These are phyloP conservation scores for Tupiocoris notatus DNA, from an alignment of 2,888 invertebrate species.

Conservation along the genomic window DNA sequence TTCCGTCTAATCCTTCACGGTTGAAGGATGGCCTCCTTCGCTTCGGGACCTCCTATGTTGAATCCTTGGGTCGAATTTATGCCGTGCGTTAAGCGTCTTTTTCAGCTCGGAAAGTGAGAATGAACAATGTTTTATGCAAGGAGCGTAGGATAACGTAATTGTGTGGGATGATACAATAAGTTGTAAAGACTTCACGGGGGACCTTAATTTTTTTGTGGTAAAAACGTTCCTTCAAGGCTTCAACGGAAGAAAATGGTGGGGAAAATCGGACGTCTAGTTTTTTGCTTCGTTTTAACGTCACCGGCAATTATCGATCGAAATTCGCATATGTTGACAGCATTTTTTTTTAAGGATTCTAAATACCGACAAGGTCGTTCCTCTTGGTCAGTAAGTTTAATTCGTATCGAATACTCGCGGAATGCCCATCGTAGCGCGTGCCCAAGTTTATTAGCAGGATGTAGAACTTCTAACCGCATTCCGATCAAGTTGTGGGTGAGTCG, in stretches of 20 bases:
- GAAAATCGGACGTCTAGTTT: too few relatives aligned
- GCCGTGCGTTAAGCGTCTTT: neutral
- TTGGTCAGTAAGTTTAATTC: too few relatives aligned
- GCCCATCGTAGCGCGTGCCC: too few relatives aligned
- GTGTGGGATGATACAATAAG: neutral
- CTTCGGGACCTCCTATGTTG: neutral
- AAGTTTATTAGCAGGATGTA: conserved; percentile 16
- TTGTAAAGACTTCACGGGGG: neutral
- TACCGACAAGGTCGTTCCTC: too few relatives aligned
- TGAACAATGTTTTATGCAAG: neutral
- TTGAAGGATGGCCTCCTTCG: neutral
- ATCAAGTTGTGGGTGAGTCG: conserved; percentile 32
- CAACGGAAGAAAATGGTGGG: too few relatives aligned
- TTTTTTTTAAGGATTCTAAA: too few relatives aligned
- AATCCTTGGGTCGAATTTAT: neutral
- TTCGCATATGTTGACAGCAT: too few relatives aligned
- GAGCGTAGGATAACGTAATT: neutral
- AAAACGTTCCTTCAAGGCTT: too few relatives aligned
- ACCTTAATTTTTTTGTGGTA: too few relatives aligned
- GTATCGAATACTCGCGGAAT: too few relatives aligned
- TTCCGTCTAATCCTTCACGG: neutral
- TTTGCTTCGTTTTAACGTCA: too few relatives aligned
- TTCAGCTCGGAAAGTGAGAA: neutral
- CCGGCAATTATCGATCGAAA: too few relatives aligned
- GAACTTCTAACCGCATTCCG: conserved; percentile 37